These are phyloP conservation scores for Rhinichthys klamathensis DNA, from an alignment of 2,113 vertebrate genomes.

Conservation along the genomic window DNA sequence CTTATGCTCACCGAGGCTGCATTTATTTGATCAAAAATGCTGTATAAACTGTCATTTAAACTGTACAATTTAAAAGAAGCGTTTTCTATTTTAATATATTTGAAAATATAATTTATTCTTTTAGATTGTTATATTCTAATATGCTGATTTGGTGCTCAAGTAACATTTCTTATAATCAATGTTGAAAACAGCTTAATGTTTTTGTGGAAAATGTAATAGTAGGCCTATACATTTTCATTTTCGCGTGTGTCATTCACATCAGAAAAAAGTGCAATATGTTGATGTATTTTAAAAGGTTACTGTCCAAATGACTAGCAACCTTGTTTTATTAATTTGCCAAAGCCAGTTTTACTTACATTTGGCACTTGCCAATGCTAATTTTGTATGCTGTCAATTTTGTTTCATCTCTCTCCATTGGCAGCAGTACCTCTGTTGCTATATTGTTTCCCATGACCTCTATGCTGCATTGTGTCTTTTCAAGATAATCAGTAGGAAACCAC, in stretches of 20 bases:
- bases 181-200: too few relatives aligned
- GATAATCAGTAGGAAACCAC: conserved; percentile 10
- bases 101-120: too few relatives aligned
- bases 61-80: too few relatives aligned
- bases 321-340: neutral
- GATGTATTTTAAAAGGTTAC: neutral
- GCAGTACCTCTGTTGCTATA: conserved; percentile 8
- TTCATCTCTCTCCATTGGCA: conserved; percentile 15
- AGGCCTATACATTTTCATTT: neutral
- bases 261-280: neutral
- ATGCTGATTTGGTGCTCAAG: neutral
- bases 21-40: too few relatives aligned
- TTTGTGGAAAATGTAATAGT: too few relatives aligned
- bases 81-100: too few relatives aligned
- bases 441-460: conserved; percentile 12
- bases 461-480: conserved; percentile 18
- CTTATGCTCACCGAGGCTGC: neutral
- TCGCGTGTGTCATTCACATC: neutral
- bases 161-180: too few relatives aligned
- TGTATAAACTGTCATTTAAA: too few relatives aligned
- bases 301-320: neutral
- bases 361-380: neutral
- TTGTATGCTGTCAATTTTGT: conserved; percentile 7
- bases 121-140: neutral
- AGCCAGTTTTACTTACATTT: neutral